phyloP scores from a whole-genome alignment of 2,888 invertebrate genomes.

The Flexamia atlantica region DNA sequence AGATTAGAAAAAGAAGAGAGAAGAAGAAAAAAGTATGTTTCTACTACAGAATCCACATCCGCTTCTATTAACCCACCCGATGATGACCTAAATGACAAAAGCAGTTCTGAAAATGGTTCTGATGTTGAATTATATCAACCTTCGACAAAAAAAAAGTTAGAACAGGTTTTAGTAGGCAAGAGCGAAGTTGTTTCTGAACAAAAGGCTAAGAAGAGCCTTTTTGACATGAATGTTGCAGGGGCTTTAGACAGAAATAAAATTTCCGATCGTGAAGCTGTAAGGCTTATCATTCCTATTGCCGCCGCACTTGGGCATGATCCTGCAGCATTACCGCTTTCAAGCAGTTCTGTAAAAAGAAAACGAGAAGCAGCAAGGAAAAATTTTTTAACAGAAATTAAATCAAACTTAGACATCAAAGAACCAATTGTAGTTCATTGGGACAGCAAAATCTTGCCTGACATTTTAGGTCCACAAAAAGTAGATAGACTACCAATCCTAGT shows the following conservation, averaged over 20 bases:
- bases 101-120: neutral
- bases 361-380: neutral
- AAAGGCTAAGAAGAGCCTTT: neutral
- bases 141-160: conserved; percentile 6
- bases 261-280: conserved; percentile 10
- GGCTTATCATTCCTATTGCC: conserved; percentile 12
- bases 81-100: neutral
- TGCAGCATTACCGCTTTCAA: neutral
- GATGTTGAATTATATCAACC: conserved; percentile 13
- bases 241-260: conserved; percentile 13
- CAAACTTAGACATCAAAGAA: neutral
- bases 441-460: conserved; percentile 3
- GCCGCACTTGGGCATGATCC: conserved; percentile 14
- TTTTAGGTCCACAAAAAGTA: neutral
- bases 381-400: neutral
- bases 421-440: conserved; percentile 37
- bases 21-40: too few species aligned
- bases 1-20: too few species aligned
- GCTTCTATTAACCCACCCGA: too few species aligned
- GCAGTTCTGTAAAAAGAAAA: neutral
- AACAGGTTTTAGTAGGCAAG: conserved; percentile 1
- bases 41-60: too few species aligned
- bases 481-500: conserved; percentile 14
- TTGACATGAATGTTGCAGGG: conserved; percentile 1
- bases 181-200: conserved; percentile 3